phyloP scores from a whole-genome alignment of 35 echinoderm and acorn worm species.

The Apostichopus californicus region DNA sequence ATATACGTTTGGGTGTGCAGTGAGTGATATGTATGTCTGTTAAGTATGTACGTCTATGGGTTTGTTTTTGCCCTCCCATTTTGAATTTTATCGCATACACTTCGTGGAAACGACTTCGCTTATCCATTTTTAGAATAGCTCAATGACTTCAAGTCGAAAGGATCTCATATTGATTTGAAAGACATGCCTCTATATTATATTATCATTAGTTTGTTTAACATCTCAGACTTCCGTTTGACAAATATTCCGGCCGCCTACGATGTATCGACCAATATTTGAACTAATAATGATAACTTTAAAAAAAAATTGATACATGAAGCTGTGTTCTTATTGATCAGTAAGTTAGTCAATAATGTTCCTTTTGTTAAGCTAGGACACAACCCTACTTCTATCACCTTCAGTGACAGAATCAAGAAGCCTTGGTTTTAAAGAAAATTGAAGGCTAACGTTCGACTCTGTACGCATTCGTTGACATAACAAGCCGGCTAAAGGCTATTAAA shows the following conservation, averaged over 20 bases:
- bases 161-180: too few species aligned
- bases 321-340: too few species aligned
- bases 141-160: too few species aligned
- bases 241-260: background rate
- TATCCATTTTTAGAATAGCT: too few species aligned
- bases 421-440: background rate
- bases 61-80: too few species aligned
- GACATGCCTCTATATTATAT: background rate
- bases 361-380: background rate
- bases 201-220: conserved; percentile 1
- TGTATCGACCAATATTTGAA: background rate
- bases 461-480: background rate
- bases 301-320: too few species aligned
- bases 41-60: too few species aligned
- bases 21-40: too few species aligned
- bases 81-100: too few species aligned
- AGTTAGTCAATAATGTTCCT: background rate
- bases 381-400: background rate
- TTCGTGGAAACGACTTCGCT: too few species aligned
- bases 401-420: background rate
- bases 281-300: too few species aligned
- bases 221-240: background rate
- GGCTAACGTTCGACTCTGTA: background rate
- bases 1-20: too few species aligned
- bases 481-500: background rate